A percentile compares a stretch with the other conserved stretches of the same genome.
Conservation (phyloP, 2,797 vertebrate species). For the Sebastes melanostomus region DNA sequence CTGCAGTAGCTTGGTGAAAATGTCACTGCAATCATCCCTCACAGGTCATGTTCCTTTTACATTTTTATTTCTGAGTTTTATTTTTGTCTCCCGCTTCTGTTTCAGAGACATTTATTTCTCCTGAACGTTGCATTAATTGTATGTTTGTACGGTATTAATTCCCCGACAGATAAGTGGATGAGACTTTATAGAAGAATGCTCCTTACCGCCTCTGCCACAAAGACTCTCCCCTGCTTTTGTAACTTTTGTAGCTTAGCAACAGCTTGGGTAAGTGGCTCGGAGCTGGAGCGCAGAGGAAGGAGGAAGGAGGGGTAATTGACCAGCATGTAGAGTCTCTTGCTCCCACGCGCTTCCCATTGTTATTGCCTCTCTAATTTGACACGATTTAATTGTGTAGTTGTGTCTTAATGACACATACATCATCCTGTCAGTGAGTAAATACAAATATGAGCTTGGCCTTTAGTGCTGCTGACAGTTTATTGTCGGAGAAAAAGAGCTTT, state of each 20-base stretch:
- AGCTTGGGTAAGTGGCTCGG: conserved; percentile 36
- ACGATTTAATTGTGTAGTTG: conserved; percentile 62
- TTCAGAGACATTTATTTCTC: neutral
- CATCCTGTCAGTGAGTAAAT: conserved; percentile 63
- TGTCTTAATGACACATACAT: conserved; percentile 66
- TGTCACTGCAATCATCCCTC: neutral
- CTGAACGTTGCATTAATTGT: neutral
- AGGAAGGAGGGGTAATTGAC: conserved; percentile 64
- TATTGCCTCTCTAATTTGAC: conserved; percentile 57
- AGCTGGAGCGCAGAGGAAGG: conserved; percentile 30
- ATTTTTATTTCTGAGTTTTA: neutral
- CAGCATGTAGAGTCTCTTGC: conserved; percentile 44
- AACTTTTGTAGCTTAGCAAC: conserved; percentile 72
- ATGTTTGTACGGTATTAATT: neutral
- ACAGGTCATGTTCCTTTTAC: neutral
- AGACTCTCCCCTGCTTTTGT: neutral
- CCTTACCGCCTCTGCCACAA: conserved; percentile 32
- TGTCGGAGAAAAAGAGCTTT: neutral
- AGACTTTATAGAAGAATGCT: conserved; percentile 45
- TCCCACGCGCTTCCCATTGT: conserved; percentile 53
- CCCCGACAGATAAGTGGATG: conserved; percentile 11
- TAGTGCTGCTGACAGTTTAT: conserved; percentile 4
- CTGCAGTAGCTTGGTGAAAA: neutral
- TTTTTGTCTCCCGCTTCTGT: too few relatives aligned
- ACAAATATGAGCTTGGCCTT: conserved; percentile 53